Evolutionary conservation across 2,797 vertebrate genomes (phyloP), one percentile per base, ranked within the genome.

Genomic region (Onychomys torridus): DNA sequence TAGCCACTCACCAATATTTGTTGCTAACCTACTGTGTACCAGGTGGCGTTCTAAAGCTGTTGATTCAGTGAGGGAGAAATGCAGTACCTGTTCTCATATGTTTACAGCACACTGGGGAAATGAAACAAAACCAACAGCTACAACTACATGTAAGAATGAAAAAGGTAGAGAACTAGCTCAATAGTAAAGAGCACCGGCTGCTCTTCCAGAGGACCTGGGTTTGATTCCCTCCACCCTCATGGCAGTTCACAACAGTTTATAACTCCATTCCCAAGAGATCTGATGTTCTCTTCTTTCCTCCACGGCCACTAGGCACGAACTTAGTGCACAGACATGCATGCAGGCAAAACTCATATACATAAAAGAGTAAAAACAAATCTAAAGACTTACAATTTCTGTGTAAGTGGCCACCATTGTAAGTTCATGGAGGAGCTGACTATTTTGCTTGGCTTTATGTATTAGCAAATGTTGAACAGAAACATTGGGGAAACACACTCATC

Each of bases 51-150:
- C 67, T 61, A 75, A 67, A 43, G 37, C 27, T 78, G 2, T 84
- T 89, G 27, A 25, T 61, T 67, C 0, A 65, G 40, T 61, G 46
- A 55, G 65, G 19, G 21, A 49, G 71, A 89, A 49, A 69, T 57
- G 65, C 27, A 65, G 19, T 25, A 10, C 52, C 87, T 61, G 19
- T 12, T n/a, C 29, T 63, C 21, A 3, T 8, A 43, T 25, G 16
- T 34, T 63, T 92, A 49, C 1, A 71, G 40, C 69, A 90, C 52
- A 17, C 67, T 46, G 89, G 34, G 34, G 78, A 76, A 92, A 37
- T 77, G 14, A 81, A 85, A 59, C 92, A 94, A 89, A 96, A 40
- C 59, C 32, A 90, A 82, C 46, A 91, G 61, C 83, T 82, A 73
- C 12, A 73, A 61, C 82, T 85, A 73, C 87, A 55, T 86, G 34